These are phyloP conservation scores for Branchinecta sandiegonensis DNA, from an alignment of 2,888 invertebrate genomes.

Conservation along the genomic window DNA sequence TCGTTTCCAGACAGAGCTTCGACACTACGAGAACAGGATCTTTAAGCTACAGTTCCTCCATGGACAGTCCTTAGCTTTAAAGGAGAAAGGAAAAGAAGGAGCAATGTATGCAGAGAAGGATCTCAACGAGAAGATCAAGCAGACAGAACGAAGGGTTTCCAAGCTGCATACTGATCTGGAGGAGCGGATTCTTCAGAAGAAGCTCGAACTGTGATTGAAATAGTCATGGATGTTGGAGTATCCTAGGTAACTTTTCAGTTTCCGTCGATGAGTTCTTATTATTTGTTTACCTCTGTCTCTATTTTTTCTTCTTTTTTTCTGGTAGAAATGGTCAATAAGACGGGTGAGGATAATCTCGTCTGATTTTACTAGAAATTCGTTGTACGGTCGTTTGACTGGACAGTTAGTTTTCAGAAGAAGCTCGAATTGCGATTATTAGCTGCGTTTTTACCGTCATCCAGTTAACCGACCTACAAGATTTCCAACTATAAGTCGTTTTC, in stretches of 20 bases:
- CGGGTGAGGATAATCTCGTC: too few relatives aligned
- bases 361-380: too few relatives aligned
- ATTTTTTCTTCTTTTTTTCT: too few relatives aligned
- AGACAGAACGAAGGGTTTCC: conserved; percentile 67
- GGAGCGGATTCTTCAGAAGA: conserved; percentile 55
- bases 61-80: conserved; percentile 55
- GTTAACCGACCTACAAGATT: too few relatives aligned
- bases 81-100: conserved; percentile 35
- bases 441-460: too few relatives aligned
- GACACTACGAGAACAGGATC: conserved; percentile 71
- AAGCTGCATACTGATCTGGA: conserved; percentile 68
- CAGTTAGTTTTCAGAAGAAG: too few relatives aligned
- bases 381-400: too few relatives aligned
- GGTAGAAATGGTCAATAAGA: too few relatives aligned
- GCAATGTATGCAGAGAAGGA: conserved; percentile 32
- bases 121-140: conserved; percentile 62
- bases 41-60: conserved; percentile 67
- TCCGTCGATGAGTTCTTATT: too few relatives aligned
- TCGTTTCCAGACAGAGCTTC: conserved; percentile 52
- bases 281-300: too few relatives aligned
- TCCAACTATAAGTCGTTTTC: too few relatives aligned
- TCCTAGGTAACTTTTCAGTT: background rate
- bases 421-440: too few relatives aligned
- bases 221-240: background rate
- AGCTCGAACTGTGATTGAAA: conserved; percentile 50